Base-by-base conservation (phyloP, 1,140 invertebrate genomes). In the Rhizoglyphus robini region DNA sequence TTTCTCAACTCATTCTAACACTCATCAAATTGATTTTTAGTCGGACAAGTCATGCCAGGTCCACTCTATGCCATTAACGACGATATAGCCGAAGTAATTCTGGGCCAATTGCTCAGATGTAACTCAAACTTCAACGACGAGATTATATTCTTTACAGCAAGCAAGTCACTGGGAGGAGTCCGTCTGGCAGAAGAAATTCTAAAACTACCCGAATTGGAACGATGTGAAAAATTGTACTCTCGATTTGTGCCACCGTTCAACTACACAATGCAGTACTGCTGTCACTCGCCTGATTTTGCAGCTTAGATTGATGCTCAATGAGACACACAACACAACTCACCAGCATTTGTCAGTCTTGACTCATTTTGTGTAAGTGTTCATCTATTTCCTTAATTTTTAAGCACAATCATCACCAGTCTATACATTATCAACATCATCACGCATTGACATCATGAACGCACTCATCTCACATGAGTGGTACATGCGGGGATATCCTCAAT, bases 241-340 rank as follows among this genome's bases (percentile, higher is more conserved):
- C 32, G 38, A 64, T 30, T 27, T 27, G 29, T 64, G 15, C 38
- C 46, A n/a, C 63, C 63, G 2, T 47, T 49, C 13, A 64, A 64
- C 27, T 51, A 64, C 41, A 4, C 25, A 15, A 4, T 30, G 13
- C 38, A 27, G 8, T 64, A 64, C 41, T 51, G 46, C 4, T 49
- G 41, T 18, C 47, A 49, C 51, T 32, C 63, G 27, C 63, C 63
- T n/a, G 46, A 64, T 57, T 64, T 64, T 64, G 38, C 2, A 8
- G 31, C 27, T 46, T 60, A 60, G 36, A n/a, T 23, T 51, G 13
- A 20, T n/a, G n/a, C n/a, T n/a, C n/a, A n/a, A n/a, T n/a, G n/a
- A n/a, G n/a, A n/a, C n/a, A n/a, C n/a, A n/a, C n/a, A n/a, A n/a
- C n/a, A n/a, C n/a, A n/a, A n/a, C n/a, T n/a, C n/a, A n/a, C n/a